Base-by-base conservation (phyloP, 2,888 invertebrate species). In the Actias luna region DNA sequence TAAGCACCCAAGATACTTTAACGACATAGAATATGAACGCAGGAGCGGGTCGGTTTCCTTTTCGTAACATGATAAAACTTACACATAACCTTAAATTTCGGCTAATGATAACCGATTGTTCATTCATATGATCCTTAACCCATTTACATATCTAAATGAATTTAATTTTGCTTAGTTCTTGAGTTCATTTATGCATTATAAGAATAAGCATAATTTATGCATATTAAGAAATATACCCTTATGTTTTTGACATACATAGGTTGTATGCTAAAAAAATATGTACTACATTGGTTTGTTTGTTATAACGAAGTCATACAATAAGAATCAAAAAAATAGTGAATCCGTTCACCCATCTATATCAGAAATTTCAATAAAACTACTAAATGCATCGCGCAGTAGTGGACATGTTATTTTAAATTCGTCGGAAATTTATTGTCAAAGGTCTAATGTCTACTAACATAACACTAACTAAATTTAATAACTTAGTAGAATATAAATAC, bases 1-100 rank as follows among this genome's bases (percentile, higher is more conserved):
- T 64, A 68, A 72, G 69, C 68, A 64, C 63, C 62, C 61, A 63
- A 68, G 69, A 72, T 69, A 72, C 70, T 71, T 67, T 71, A 73
- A 71, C 64, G 63, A 62, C 52, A 63, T 52, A 27, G 63, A 50
- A 61, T 60, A 35, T 58, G 50, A 57, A 42, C 35, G 25, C 60
- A 16, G 29, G 10, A 25, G 50, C 35, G 33, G 12, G 42, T 39
- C 16, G 39, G 55, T 29, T 55, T 55, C 29, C 55, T n/a, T 27
- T 55, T 29, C 29, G n/a, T 7, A 18, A 14, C 27, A 14, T 27
- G 27, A 16, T 29, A 29, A 29, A 55, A 55, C 7, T 55, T n/a
- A 29, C 55, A 29, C 29, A 12, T 25, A 50, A 12, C 1, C 25
- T 50, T 2, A 50, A 50, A 25, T 25, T 10, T 50, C 25, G 10